Evolutionary conservation across 2,797 vertebrate species (phyloP).

Genomic region (Gobionotothen gibberifrons): DNA sequence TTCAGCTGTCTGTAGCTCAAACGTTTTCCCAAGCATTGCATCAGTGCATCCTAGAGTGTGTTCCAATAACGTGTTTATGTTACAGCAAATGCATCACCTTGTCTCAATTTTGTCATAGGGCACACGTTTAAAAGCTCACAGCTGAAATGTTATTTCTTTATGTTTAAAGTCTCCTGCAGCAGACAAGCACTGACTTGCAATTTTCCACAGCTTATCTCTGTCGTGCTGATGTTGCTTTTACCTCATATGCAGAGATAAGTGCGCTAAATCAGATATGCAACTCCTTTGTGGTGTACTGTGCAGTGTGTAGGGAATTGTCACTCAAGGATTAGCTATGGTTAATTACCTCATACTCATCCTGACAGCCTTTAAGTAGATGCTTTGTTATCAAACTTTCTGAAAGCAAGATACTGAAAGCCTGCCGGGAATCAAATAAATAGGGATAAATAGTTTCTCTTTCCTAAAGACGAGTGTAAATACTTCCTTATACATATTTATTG

Average conservation of each 20-base stretch:
- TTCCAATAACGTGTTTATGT: constrained; percentile 36
- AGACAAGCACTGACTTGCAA: constrained; percentile 46
- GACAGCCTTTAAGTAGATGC: not conserved
- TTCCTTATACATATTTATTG: too few relatives aligned
- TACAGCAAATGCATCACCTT: constrained; percentile 17
- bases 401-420: not conserved
- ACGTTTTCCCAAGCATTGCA: constrained; percentile 25
- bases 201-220: constrained; percentile 46
- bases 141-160: constrained; percentile 4
- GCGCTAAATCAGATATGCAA: constrained; percentile 6
- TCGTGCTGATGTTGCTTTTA: constrained; percentile 11
- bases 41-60: constrained; percentile 22
- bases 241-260: not conserved
- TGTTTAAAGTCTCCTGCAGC: constrained; percentile 14
- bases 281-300: not conserved
- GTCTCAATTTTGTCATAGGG: constrained; percentile 22
- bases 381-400: constrained; percentile 2
- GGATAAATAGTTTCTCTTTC: not conserved
- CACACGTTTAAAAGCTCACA: constrained; percentile 46
- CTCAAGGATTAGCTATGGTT: not conserved
- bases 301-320: constrained; percentile 1
- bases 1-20: constrained; percentile 39
- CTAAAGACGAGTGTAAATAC: not conserved
- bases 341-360: constrained; percentile 5
- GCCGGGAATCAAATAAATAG: constrained; percentile 22